Base-by-base conservation (phyloP, 2,113 vertebrate species). In the Tyrannus savana region DNA sequence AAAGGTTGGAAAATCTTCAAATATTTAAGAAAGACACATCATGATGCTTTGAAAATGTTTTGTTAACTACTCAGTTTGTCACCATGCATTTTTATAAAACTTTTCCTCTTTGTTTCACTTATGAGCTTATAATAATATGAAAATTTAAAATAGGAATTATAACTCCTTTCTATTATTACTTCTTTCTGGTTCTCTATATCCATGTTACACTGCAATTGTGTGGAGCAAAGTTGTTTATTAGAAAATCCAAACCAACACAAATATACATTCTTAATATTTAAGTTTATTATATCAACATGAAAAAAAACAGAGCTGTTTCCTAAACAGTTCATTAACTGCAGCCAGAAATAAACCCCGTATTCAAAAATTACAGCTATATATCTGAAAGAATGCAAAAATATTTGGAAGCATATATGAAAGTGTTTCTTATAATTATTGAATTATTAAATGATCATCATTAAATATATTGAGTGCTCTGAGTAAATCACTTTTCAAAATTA, bases 361-460 rank as follows among this genome's bases (percentile, higher is more conserved):
- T 56, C 37, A 86, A 75, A 92, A 86, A 74, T 60, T 67, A 68
- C 46, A 46, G 14, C 15, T 80, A 74, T 19, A 28, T 58, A 18
- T 58, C 50, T 83, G 49, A 86, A 95, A 81, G 35, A 71, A 90
- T 28, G 22, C 22, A 93, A 68, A 91, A 90, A 56, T 5, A n/a
- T 81, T 95, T 92, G 80, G 56, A 96, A 93, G 14, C 19, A 37
- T 44, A 74, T 62, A 84, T 95, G 60, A 92, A 86, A 95, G 44
- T 6, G 14, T 77, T 93, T 71, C 15, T 37, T 88, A 53, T 68
- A 28, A 81, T 91, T 87, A 86, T 67, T 3, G 6, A 79, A 83
- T 88, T 76, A 92, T 90, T 92, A 94, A 93, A 92, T 84, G 47
- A 59, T 81, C 68, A 92, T 87, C 30, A 90, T 95, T 84, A 95